phyloP scores from a whole-genome alignment of 92 coral and sea anemone species.

The Heteractis magnifica region DNA sequence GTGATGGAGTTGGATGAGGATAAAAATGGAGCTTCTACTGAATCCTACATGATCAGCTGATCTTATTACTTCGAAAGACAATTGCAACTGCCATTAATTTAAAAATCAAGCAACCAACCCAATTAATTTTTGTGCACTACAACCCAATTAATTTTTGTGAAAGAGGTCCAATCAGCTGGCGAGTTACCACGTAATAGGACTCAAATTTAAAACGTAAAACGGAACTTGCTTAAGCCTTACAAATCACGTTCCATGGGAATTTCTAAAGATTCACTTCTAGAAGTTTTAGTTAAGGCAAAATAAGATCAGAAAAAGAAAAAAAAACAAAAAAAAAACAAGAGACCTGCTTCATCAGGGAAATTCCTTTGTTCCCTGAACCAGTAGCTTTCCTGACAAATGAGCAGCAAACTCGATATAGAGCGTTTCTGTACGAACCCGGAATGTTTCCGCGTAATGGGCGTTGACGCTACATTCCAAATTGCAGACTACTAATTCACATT shows the following conservation, averaged over 20 bases:
- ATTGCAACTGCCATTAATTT: constrained; percentile 4
- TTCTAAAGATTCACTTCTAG: constrained; percentile 15
- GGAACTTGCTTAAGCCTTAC: constrained; percentile 5
- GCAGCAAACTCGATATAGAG: constrained; percentile 33
- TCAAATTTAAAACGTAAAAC: constrained; percentile 32
- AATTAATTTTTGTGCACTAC: constrained; percentile 40
- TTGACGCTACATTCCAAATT: constrained; percentile 51
- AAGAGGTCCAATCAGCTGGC: constrained; percentile 18
- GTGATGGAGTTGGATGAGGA: constrained; percentile 9
- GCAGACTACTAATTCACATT: too few relatives aligned
- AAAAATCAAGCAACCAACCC: neutral
- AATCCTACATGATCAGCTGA: constrained; percentile 14
- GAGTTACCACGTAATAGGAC: constrained; percentile 41
- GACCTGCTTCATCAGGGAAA: constrained; percentile 32
- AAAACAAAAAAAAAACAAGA: neutral
- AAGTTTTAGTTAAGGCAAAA: constrained; percentile 31
- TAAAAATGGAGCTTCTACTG: constrained; percentile 11
- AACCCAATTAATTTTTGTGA: neutral
- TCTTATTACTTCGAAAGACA: constrained; percentile 18
- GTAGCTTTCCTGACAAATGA: constrained; percentile 28
- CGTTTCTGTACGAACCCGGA: constrained; percentile 52
- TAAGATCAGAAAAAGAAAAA: constrained; percentile 25
- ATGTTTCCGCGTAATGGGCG: constrained; percentile 39
- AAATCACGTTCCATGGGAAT: neutral
- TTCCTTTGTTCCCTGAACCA: constrained; percentile 41